Conservation (phyloP, 2,797 vertebrate species). For the Pelochelys cantorii region DNA sequence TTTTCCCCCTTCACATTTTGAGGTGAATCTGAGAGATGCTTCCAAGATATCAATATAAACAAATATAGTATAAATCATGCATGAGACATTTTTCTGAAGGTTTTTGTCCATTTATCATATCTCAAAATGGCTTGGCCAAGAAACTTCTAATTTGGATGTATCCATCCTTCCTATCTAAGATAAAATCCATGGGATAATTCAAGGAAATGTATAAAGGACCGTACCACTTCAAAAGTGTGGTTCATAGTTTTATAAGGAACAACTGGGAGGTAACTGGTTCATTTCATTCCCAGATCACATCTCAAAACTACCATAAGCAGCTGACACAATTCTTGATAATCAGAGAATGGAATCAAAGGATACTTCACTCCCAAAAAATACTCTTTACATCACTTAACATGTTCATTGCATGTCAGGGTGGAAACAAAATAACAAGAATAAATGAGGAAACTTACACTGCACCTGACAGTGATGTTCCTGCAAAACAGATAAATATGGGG, state of each 20-base stretch:
- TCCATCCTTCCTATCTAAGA: too few relatives aligned
- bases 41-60: neutral
- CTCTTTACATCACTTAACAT: neutral
- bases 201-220: neutral
- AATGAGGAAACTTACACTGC: neutral
- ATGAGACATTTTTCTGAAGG: neutral
- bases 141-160: too few relatives aligned
- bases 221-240: neutral
- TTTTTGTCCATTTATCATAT: too few relatives aligned
- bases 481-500: neutral
- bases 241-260: neutral
- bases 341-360: neutral
- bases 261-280: neutral
- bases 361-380: neutral
- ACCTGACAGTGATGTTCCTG: neutral
- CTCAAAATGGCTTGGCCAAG: too few relatives aligned
- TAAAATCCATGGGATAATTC: neutral
- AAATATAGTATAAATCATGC: neutral
- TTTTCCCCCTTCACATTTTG: neutral
- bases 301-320: neutral
- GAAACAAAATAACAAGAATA: fast-evolving
- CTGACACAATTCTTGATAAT: neutral
- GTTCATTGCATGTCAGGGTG: neutral
- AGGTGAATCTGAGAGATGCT: neutral
- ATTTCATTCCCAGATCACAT: neutral